phyloP scores from a whole-genome alignment of 2,888 invertebrate species.

The Steinernema scapterisci region DNA sequence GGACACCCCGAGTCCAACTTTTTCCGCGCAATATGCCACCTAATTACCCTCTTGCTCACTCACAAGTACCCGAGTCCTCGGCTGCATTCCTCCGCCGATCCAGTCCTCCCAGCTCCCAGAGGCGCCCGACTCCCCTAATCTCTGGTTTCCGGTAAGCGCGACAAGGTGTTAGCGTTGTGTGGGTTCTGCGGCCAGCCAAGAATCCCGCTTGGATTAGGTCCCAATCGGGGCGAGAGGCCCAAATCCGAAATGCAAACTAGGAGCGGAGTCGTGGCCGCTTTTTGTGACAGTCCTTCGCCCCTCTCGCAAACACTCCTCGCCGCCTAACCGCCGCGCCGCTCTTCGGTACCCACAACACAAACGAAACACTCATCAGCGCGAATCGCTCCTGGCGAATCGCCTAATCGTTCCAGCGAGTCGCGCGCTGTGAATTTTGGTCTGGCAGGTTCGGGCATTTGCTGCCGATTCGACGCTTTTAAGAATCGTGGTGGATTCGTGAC shows the following conservation, averaged over 20 bases:
- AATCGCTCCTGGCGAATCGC: constrained; percentile 18
- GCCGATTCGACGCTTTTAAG: background rate
- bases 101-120: background rate
- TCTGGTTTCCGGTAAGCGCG: constrained; percentile 7
- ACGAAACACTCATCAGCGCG: background rate
- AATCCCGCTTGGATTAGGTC: constrained; percentile 21
- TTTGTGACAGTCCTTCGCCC: constrained; percentile 15
- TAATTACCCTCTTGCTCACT: background rate
- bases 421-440: background rate
- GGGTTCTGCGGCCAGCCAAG: background rate
- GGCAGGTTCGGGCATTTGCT: background rate
- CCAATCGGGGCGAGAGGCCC: constrained; percentile 12
- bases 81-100: background rate
- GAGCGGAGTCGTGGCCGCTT: background rate
- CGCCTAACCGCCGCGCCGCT: background rate
- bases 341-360: constrained; percentile 3
- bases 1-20: background rate
- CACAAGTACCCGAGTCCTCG: background rate
- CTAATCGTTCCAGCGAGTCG: background rate
- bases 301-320: background rate
- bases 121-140: background rate
- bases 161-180: constrained; percentile 25
- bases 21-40: background rate
- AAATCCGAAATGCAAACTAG: constrained; percentile 28
- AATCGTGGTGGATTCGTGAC: too few species aligned